These are phyloP conservation scores for Pandion haliaetus DNA, from an alignment of 2,113 vertebrate genomes.

Conservation along the genomic window DNA sequence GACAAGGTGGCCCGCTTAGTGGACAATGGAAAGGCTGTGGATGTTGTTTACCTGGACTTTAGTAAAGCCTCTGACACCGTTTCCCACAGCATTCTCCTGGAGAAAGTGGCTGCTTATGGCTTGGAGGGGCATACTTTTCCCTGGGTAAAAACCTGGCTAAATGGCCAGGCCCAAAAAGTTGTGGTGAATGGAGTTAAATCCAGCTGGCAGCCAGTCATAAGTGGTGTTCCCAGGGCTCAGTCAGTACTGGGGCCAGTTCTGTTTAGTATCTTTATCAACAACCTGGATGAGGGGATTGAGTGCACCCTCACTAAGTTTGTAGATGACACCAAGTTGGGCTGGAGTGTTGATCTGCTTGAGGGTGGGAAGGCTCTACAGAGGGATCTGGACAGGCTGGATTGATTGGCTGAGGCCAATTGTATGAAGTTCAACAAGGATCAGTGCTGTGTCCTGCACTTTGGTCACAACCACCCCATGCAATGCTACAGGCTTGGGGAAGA, in stretches of 20 bases:
- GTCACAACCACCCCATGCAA: too few relatives aligned
- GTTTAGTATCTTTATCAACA: background rate
- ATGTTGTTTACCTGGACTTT: background rate
- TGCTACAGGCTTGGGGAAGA: too few relatives aligned
- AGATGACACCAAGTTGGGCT: background rate
- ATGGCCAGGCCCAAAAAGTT: background rate
- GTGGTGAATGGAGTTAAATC: background rate
- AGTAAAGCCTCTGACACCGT: background rate
- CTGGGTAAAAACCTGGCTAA: background rate
- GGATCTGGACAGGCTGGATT: too few relatives aligned
- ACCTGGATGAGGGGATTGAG: background rate
- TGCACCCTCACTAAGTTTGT: background rate
- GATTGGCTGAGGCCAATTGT: too few relatives aligned
- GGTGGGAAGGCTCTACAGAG: background rate
- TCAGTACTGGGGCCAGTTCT: too few relatives aligned
- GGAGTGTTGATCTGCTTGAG: too few relatives aligned
- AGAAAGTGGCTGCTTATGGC: background rate
- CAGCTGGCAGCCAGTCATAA: background rate
- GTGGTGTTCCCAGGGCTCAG: background rate
- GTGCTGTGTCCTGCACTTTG: too few relatives aligned
- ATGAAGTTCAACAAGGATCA: too few relatives aligned
- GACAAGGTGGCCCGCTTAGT: background rate
- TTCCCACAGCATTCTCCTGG: too few relatives aligned
- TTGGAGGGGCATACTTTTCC: fast-evolving
- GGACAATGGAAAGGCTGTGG: background rate